Base-by-base conservation (phyloP, 2,888 invertebrate species). In the Subacronicta megacephala region DNA sequence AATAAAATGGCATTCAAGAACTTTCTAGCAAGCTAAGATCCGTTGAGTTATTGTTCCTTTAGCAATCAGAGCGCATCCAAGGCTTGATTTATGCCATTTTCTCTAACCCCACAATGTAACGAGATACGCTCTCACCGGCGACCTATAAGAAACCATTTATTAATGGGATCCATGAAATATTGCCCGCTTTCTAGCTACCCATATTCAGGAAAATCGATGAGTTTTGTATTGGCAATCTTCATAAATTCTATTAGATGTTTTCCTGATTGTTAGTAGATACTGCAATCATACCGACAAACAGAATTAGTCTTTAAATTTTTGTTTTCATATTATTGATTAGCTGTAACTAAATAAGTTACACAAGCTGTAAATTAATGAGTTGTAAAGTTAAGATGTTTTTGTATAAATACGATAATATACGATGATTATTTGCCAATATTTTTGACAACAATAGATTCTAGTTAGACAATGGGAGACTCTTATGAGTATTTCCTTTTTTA, bases 151-250 rank as follows among this genome's bases (percentile, higher is more conserved):
- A 77, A 74, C 71, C 79, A 80, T 84, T 84, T 85, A 84, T 88
- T 88, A 87, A 87, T 84, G 79, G 80, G 82, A 81, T 75, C 72
- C 76, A 81, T 88, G 87, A 89, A 84, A 87, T 87, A 89, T 88
- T 80, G 71, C 80, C 41, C 57, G 62, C 84, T 88, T 87, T 87
- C 85, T 85, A 84, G 66, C 74, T 69, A 47, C 64, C 64, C 52
- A 59, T 70, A 62, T 35, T 58, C 44, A 44, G 56, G 18, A 62
- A 35, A 61, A 33, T 61, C 41, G 13, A 38, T 43, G 10, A 18
- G 10, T 20, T 45, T 18, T 13, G n/a, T 15, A 10, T 31, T 31
- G 31, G 31, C 31, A 31, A 31, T 31, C n/a, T 6, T 31, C 31
- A 31, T 31, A 31, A 31, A 31, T 31, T 31, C n/a, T n/a, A 26